A percentile compares a stretch with the other conserved stretches of the same genome.
Conservation (phyloP, 2,797 vertebrate species). For the Danio choprae region DNA sequence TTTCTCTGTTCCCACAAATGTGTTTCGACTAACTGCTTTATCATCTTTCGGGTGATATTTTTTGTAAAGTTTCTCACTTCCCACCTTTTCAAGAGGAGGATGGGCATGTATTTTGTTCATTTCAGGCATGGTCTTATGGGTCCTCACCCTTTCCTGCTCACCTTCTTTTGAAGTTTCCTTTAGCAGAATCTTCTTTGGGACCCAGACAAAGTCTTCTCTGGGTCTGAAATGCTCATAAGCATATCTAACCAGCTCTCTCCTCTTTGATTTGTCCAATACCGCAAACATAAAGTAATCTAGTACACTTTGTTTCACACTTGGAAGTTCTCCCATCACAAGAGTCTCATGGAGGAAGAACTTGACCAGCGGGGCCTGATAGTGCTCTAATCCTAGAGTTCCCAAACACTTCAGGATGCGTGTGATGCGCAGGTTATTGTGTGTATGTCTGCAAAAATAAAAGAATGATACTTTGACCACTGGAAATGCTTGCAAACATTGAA, state of each 20-base stretch:
- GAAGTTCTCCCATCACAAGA: conserved; percentile 73
- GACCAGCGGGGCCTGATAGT: conserved; percentile 87
- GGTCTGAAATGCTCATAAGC: conserved; percentile 80
- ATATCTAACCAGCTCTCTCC: conserved; percentile 79
- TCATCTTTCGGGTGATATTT: too few species aligned
- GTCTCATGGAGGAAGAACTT: conserved; percentile 90
- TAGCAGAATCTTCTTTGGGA: conserved; percentile 75
- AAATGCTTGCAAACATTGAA: background rate
- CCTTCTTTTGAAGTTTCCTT: background rate
- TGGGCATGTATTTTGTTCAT: background rate
- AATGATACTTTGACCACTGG: background rate
- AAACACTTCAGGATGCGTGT: conserved; percentile 94
- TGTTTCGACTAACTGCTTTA: too few species aligned
- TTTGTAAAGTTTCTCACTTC: too few species aligned
- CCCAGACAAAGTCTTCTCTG: conserved; percentile 85
- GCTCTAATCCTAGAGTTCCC: conserved; percentile 84
- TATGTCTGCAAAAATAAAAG: conserved; percentile 71
- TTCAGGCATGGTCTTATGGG: too few species aligned
- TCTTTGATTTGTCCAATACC: conserved; percentile 75
- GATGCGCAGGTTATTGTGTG: conserved; percentile 92
- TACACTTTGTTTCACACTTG: conserved; percentile 80
- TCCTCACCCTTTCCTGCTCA: background rate
- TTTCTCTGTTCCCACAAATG: too few species aligned
- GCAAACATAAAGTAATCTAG: conserved; percentile 93
- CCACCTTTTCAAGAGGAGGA: too few species aligned